A percentile compares a stretch with the other conserved stretches of the same genome.
Conservation (phyloP, 2,888 invertebrate genomes). For the Callosobruchus maculatus region DNA sequence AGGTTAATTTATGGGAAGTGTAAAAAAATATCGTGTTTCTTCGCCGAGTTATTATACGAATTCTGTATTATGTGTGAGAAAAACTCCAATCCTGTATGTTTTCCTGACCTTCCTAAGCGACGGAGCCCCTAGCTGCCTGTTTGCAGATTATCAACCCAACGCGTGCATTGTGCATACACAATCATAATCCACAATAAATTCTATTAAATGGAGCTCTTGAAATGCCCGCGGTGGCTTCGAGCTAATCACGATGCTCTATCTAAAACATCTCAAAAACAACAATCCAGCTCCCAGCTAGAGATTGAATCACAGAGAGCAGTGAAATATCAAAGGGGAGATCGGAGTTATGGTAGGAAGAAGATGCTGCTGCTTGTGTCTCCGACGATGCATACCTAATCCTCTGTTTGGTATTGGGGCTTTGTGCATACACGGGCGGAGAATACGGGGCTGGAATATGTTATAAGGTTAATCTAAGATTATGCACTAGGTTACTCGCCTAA, state of each 20-base stretch:
- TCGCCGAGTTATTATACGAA: no score
- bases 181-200: not conserved
- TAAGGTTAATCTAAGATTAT: no score
- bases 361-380: not conserved
- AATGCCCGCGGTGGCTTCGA: not conserved
- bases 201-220: not conserved
- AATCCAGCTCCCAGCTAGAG: not conserved
- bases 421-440: not conserved
- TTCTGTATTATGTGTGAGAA: no score
- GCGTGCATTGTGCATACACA: not conserved
- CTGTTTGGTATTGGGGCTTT: not conserved
- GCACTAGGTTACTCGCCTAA: no score
- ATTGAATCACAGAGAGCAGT: not conserved
- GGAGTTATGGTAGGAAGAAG: not conserved
- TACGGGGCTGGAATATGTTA: not conserved
- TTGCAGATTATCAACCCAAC: not conserved
- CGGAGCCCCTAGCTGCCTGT: not conserved
- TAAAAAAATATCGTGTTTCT: no score
- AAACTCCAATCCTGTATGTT: no score
- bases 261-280: not conserved
- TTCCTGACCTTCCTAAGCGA: not conserved
- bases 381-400: not conserved
- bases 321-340: not conserved
- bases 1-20: no score
- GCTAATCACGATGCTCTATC: not conserved